Percentiles rank a stretch among this genome's conserved stretches.
Evolutionary conservation across 2,113 vertebrate genomes (phyloP).

Genomic region (Lagopus muta): DNA sequence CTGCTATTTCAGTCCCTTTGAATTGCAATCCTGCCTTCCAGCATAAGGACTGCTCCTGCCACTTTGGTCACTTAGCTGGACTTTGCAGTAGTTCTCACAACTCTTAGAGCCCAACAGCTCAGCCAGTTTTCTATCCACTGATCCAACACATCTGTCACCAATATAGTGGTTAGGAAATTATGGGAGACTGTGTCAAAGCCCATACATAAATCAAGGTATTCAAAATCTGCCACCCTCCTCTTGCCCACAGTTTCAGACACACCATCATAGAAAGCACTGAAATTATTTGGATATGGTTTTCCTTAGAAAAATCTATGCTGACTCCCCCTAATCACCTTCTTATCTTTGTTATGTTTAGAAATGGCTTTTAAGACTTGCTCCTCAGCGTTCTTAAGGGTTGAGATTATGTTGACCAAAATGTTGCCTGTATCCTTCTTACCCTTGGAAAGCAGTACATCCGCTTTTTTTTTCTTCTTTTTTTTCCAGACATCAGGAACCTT

Average conservation of each 20-base stretch:
- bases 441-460: rapidly evolving
- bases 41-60: not conserved
- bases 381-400: not conserved
- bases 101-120: not conserved
- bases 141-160: not conserved
- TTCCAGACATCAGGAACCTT: not conserved
- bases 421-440: not conserved
- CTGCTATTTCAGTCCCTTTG: not conserved
- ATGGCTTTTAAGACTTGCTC: not conserved
- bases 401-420: not conserved
- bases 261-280: not conserved
- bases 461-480: not conserved
- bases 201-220: not conserved
- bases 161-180: not conserved
- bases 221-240: not conserved
- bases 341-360: not conserved
- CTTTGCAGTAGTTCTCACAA: not conserved
- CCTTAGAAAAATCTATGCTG: not conserved
- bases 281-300: not conserved
- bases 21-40: not conserved
- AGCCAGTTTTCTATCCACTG: not conserved
- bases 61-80: not conserved
- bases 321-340: not conserved
- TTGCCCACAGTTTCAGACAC: not conserved
- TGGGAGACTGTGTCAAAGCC: not conserved